These are phyloP conservation scores for Melanchra persicariae DNA, from an alignment of 2,888 invertebrate species.

Conservation along the genomic window DNA sequence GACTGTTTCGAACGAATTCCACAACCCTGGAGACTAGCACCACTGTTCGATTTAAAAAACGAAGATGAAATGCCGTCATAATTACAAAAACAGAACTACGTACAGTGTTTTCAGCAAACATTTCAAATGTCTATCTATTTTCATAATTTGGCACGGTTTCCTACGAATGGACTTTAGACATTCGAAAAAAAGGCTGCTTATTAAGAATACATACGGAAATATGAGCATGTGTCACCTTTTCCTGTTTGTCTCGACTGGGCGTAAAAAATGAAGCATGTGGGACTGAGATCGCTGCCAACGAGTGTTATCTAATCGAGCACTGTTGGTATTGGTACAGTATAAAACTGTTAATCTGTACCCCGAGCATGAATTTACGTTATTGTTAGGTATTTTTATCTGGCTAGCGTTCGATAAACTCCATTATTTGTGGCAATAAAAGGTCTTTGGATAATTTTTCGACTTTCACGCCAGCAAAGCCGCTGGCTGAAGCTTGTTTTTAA, in stretches of 20 bases:
- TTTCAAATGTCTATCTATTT: conserved; percentile 19
- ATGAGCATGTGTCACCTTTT: conserved; percentile 23
- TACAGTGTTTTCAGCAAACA: not conserved
- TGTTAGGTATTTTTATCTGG: not conserved
- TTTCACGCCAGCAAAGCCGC: too few species aligned
- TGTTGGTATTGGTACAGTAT: not conserved
- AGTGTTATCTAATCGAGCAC: conserved; percentile 31
- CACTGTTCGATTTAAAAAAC: too few species aligned
- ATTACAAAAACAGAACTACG: not conserved
- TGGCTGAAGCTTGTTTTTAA: too few species aligned
- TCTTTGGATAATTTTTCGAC: not conserved
- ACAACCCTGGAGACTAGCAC: too few species aligned
- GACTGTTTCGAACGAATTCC: too few species aligned
- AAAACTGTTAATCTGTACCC: conserved; percentile 9
- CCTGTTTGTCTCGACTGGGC: conserved; percentile 37
- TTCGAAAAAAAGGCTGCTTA: conserved; percentile 18
- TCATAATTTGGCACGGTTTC: conserved; percentile 30
- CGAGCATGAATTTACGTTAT: not conserved
- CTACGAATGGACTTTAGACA: conserved; percentile 26
- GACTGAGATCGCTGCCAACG: conserved; percentile 19
- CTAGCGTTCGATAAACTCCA: not conserved
- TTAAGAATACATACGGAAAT: conserved; percentile 14
- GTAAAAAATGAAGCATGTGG: conserved; percentile 22
- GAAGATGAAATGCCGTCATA: not conserved
- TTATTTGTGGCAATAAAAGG: too few species aligned